These are phyloP conservation scores for Apostichopus japonicus DNA, from an alignment of 35 echinoderm and acorn worm species.

Conservation along the genomic window DNA sequence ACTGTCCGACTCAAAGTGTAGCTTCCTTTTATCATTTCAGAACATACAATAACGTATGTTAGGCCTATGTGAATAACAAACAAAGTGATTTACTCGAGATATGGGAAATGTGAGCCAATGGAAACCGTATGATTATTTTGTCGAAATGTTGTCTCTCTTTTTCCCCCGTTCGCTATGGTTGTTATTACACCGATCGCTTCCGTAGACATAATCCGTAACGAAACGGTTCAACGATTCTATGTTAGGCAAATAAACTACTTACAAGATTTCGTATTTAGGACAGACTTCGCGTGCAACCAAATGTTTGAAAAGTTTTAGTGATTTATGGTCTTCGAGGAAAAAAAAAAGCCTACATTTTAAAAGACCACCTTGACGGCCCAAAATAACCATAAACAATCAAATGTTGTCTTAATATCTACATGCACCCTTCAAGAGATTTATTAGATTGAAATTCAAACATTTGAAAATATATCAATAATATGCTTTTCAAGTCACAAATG, in stretches of 20 bases:
- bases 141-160: no score
- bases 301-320: slow-evolving; percentile 1
- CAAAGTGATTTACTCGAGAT: no score
- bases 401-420: not conserved
- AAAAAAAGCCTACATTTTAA: not conserved
- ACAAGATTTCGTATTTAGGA: not conserved
- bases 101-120: no score
- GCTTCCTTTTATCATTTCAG: no score
- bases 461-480: no score
- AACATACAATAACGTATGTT: no score
- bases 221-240: not conserved
- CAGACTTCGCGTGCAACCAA: not conserved
- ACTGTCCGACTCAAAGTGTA: no score
- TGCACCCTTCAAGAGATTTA: not conserved
- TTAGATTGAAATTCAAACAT: no score
- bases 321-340: not conserved
- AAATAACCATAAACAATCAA: slow-evolving; percentile 22
- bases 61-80: no score
- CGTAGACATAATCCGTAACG: not conserved
- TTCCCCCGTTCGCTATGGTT: not conserved
- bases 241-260: not conserved
- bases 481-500: no score
- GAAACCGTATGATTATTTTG: no score
- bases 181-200: not conserved
- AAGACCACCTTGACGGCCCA: not conserved